Percentiles rank a stretch among this genome's conserved stretches.
phyloP scores from a whole-genome alignment of 2,113 vertebrate species.

The Acanthochromis polyacanthus region DNA sequence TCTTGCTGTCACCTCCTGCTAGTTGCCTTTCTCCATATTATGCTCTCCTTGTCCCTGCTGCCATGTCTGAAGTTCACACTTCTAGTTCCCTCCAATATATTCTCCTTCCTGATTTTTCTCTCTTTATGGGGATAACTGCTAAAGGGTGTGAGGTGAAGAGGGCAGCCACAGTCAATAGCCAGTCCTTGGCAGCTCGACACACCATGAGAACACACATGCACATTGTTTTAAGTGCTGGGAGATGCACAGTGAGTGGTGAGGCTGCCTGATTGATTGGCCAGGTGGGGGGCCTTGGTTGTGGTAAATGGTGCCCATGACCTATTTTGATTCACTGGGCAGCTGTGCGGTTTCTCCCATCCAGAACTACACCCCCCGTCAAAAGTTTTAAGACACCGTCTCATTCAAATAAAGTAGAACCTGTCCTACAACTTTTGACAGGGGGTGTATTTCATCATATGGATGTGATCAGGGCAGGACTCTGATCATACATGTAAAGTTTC shows the following conservation, averaged over 20 bases:
- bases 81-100: not conserved
- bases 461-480: too few species aligned
- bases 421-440: too few species aligned
- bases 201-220: slow-evolving; percentile 3
- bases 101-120: not conserved
- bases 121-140: not conserved
- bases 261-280: slow-evolving; percentile 52
- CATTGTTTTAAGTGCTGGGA: slow-evolving; percentile 24
- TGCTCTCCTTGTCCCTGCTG: not conserved
- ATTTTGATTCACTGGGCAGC: slow-evolving; percentile 45
- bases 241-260: slow-evolving; percentile 32
- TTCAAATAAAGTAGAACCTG: too few species aligned
- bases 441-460: too few species aligned
- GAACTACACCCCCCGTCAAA: too few species aligned
- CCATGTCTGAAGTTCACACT: not conserved
- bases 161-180: slow-evolving; percentile 16
- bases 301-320: slow-evolving; percentile 50
- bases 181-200: slow-evolving; percentile 31
- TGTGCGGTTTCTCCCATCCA: not conserved
- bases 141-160: slow-evolving; percentile 47
- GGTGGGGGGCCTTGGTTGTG: slow-evolving; percentile 40
- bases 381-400: too few species aligned
- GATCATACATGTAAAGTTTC: too few species aligned
- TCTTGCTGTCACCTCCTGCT: too few species aligned
- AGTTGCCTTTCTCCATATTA: not conserved